Percentiles rank a stretch among this genome's conserved stretches.
These are phyloP conservation scores for Pheosia gnoma DNA, from an alignment of 2,888 invertebrate genomes.

Conservation along the genomic window DNA sequence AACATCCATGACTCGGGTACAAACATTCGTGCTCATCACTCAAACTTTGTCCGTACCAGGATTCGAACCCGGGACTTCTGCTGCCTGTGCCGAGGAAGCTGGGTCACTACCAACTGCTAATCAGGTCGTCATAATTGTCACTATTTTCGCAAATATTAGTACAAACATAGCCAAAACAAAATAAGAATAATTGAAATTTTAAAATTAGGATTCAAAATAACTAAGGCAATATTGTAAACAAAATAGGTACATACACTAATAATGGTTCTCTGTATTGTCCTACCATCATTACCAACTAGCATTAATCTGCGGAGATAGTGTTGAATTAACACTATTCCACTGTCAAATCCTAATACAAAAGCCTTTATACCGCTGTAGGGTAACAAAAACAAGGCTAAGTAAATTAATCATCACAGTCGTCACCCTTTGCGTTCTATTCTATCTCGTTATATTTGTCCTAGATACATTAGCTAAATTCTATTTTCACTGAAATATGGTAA, in stretches of 20 bases:
- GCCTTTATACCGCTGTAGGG: conserved; percentile 13
- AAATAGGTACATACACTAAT: not conserved
- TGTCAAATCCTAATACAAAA: conserved; percentile 36
- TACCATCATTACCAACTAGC: conserved; percentile 3
- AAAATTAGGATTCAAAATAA: too few species aligned
- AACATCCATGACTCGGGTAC: too few species aligned
- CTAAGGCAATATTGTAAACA: too few species aligned
- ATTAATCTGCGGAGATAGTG: conserved; percentile 5
- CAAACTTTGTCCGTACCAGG: too few species aligned
- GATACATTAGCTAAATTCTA: conserved; percentile 2
- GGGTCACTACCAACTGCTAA: too few species aligned
- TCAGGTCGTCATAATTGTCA: too few species aligned
- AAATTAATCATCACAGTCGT: conserved; percentile 24
- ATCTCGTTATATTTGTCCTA: conserved; percentile 1
- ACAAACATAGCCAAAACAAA: too few species aligned
- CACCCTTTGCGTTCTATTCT: not conserved
- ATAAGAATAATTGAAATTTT: too few species aligned
- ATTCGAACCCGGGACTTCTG: too few species aligned
- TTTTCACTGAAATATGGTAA: not conserved
- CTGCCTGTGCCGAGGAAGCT: too few species aligned
- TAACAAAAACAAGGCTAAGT: conserved; percentile 30
- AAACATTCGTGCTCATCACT: too few species aligned
- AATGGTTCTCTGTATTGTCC: not conserved
- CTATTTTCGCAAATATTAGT: too few species aligned
- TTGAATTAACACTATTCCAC: conserved; percentile 30